Percentiles rank a stretch among this genome's conserved stretches.
phyloP scores from a whole-genome alignment of 2,797 vertebrate genomes.

The Polyboroides typus region DNA sequence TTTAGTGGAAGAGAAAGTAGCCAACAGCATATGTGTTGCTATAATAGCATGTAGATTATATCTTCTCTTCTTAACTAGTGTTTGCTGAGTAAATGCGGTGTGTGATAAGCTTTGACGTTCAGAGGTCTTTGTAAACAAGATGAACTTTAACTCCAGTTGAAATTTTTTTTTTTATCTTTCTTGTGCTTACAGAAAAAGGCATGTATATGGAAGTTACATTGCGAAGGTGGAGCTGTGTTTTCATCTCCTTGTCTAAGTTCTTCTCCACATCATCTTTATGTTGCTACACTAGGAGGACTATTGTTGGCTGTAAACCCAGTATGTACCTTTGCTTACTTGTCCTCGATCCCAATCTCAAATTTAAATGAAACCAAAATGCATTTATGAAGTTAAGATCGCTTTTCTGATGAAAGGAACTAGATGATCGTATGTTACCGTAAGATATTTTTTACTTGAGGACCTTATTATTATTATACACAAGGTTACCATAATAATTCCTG shows the following conservation, averaged over 20 bases:
- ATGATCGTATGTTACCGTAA: neutral
- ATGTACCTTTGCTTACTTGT: constrained; percentile 48
- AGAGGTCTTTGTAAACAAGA: neutral
- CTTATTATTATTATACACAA: neutral
- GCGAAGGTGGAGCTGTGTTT: constrained; percentile 87
- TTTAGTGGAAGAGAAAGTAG: neutral
- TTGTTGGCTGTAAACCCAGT: constrained; percentile 86
- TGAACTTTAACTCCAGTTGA: neutral
- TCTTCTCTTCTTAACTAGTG: neutral
- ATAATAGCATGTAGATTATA: neutral
- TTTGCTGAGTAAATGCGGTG: neutral
- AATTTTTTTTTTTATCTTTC: neutral
- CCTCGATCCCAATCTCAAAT: neutral
- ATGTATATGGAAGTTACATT: constrained; percentile 87
- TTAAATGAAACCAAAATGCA: neutral
- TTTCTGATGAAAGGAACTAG: neutral
- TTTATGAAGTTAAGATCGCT: neutral
- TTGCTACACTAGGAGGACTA: constrained; percentile 86
- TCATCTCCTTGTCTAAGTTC: constrained; percentile 86
- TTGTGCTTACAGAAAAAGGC: constrained; percentile 72
- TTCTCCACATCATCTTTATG: constrained; percentile 80
- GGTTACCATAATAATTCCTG: neutral
- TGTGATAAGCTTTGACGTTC: neutral
- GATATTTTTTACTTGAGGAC: neutral
- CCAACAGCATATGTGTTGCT: neutral